Percentiles rank a stretch among this genome's conserved stretches.
Evolutionary conservation across 2,888 invertebrate genomes (phyloP).

Genomic region (Mythimna vitellina): DNA sequence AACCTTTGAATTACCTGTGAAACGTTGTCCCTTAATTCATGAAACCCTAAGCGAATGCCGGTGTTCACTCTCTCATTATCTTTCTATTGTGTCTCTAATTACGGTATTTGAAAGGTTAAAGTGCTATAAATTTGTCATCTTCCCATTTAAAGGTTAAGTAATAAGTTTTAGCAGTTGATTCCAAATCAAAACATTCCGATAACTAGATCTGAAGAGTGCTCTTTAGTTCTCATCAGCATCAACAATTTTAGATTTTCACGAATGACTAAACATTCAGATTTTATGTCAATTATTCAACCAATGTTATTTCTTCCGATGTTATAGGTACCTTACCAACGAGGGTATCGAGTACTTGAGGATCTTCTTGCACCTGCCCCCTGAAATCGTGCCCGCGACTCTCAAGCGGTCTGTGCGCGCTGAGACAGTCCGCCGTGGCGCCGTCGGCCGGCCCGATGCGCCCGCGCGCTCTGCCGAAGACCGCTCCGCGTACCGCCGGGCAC

Average conservation of each 20-base stretch:
- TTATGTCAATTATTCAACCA: neutral
- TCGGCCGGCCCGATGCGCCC: slow-evolving; percentile 92
- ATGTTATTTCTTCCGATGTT: neutral
- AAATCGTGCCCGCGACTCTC: slow-evolving; percentile 99
- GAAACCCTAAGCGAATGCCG: too few species aligned
- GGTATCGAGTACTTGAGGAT: slow-evolving; percentile 99
- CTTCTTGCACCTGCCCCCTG: slow-evolving; percentile 98
- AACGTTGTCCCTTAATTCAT: too few species aligned
- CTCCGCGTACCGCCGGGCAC: slow-evolving; percentile 95
- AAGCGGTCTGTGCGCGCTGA: slow-evolving; percentile 97
- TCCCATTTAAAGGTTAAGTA: too few species aligned
- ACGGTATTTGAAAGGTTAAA: too few species aligned
- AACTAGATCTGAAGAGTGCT: too few species aligned
- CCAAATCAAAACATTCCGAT: neutral
- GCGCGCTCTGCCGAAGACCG: slow-evolving; percentile 96
- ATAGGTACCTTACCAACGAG: slow-evolving; percentile 98
- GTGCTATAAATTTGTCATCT: too few species aligned
- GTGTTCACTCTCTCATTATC: too few species aligned
- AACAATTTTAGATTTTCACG: neutral
- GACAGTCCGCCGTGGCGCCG: slow-evolving; percentile 94
- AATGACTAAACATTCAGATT: neutral
- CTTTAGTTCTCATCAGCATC: neutral
- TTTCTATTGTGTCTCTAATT: too few species aligned
- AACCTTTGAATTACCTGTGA: too few species aligned
- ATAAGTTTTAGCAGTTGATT: slow-evolving; percentile 5